Conservation (phyloP, 2,797 vertebrate genomes). For the Coccyzus lansbergi region DNA sequence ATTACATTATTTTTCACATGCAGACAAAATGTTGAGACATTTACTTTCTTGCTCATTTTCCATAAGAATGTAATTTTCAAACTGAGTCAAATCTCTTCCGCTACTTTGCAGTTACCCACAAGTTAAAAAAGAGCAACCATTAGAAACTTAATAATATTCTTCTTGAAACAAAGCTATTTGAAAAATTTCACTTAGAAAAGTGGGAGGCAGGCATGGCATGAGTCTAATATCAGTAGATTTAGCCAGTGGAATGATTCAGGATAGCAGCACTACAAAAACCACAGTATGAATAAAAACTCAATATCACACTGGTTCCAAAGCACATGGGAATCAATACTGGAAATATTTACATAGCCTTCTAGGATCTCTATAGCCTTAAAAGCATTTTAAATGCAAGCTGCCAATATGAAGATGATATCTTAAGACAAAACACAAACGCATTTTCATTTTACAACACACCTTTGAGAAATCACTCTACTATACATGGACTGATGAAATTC, state of each 20-base stretch:
- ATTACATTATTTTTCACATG: neutral
- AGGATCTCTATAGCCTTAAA: neutral
- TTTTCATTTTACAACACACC: neutral
- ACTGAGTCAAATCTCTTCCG: neutral
- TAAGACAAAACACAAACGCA: neutral
- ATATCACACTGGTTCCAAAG: neutral
- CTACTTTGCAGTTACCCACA: neutral
- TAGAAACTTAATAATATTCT: neutral
- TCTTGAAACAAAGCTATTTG: neutral
- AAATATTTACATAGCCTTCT: neutral
- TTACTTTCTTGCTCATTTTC: neutral
- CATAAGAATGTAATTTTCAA: neutral
- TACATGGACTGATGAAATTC: neutral
- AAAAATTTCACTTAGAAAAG: neutral
- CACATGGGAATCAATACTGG: neutral
- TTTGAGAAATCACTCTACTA: neutral
- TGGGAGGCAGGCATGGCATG: neutral
- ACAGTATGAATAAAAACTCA: neutral
- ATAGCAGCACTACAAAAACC: neutral
- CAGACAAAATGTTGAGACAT: neutral
- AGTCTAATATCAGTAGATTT: neutral
- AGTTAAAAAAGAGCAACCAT: neutral
- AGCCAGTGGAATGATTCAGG: neutral
- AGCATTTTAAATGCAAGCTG: neutral
- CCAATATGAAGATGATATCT: neutral